Evolutionary conservation across 2,797 vertebrate genomes (phyloP).

Genomic region (Crax fasciolata): DNA sequence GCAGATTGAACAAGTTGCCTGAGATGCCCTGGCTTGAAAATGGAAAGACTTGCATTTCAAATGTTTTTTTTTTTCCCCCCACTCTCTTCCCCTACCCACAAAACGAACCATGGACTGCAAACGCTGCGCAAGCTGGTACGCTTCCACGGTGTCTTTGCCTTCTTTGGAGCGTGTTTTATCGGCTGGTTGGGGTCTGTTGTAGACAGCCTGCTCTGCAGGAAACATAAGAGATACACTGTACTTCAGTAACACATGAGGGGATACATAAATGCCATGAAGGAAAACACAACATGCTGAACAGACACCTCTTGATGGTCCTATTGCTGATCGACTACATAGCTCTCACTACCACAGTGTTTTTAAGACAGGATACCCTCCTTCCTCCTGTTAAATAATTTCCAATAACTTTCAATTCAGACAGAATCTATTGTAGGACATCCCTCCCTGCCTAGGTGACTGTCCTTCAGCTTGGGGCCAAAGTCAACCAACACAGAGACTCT

Average conservation of each 20-base stretch:
- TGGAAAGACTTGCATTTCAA: fast-evolving
- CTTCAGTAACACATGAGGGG: slow-evolving; percentile 3
- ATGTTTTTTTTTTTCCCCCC: neutral
- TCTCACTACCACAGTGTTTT: neutral
- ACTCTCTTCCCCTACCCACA: neutral
- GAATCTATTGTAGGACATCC: neutral
- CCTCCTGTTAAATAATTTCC: neutral
- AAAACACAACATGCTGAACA: neutral
- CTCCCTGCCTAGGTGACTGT: neutral
- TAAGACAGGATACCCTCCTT: neutral
- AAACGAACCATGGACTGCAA: slow-evolving; percentile 93
- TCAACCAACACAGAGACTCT: neutral
- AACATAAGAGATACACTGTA: neutral
- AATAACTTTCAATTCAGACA: neutral
- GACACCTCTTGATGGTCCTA: fast-evolving
- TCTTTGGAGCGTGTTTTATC: slow-evolving; percentile 90
- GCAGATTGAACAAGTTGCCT: fast-evolving
- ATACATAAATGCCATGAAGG: neutral
- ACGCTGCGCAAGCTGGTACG: slow-evolving; percentile 93
- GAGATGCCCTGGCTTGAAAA: neutral
- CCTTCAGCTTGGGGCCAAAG: neutral
- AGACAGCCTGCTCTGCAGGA: slow-evolving; percentile 92
- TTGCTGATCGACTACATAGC: neutral
- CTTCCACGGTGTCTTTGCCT: slow-evolving; percentile 89
- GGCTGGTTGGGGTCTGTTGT: slow-evolving; percentile 90